Base-by-base conservation (phyloP, 2,797 vertebrate genomes). In the Semotilus atromaculatus region DNA sequence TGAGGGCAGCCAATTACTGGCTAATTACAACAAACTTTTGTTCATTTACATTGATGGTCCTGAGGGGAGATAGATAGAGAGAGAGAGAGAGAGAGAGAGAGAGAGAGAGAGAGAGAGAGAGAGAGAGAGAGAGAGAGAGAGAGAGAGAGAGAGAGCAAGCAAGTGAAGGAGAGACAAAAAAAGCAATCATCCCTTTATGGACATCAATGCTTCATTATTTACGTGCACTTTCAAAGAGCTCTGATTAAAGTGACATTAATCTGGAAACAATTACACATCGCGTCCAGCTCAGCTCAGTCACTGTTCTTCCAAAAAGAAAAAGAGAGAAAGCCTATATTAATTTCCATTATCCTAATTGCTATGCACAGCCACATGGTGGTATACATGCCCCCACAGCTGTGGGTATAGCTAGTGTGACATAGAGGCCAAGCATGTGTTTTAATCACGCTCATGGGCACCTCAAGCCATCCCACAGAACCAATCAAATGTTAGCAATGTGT, bases 261-360 rank as follows among this genome's bases (percentile, higher is more conserved):
- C 90, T 93, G 91, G 85, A 90, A 93, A 93, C 92, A 95, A 93
- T 89, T 90, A 93, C 78, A 89, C 89, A 94, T 93, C 93, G 94
- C 93, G 93, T 90, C 90, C 91, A 93, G 48, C 93, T 92, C 91
- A 94, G 93, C 94, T 94, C 92, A 93, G 94, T 94, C 93, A 93
- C 90, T 58, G 89, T 89, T 88, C 80, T n/a, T 62, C 93, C 93
- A 71, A 67, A 76, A 79, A 77, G 71, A 75, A 70, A 68, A 40
- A 60, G 48, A 31, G 21, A 66, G 53, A 45, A 71, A n/a, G 67
- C n/a, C 68, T 85, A 89, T 91, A 92, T 82, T 92, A 90, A 93
- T 93, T 92, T 90, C 88, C 92, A 91, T 91, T 89, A 94, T 93
- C 90, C 93, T 95, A 95, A 95, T 91, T 94, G 90, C 89, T 60